Conservation (phyloP, 2,797 vertebrate species). For the Manis javanica region DNA sequence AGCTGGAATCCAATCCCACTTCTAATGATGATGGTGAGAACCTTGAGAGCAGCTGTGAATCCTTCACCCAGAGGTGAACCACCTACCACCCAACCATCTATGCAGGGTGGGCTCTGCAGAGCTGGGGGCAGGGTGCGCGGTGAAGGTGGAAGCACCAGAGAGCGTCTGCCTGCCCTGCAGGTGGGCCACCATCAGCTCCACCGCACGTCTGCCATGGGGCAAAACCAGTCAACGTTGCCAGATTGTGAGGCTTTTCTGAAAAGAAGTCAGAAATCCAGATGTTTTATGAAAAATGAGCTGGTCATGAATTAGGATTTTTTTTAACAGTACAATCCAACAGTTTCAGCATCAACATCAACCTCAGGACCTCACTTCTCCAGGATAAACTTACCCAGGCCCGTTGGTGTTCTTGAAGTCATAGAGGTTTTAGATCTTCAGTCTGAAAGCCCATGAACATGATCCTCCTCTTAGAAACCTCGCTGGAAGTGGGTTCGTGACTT, state of each 20-base stretch:
- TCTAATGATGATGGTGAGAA: not conserved
- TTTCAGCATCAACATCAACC: not conserved
- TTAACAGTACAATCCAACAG: not conserved
- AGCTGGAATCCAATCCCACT: not conserved
- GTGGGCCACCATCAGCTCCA: not conserved
- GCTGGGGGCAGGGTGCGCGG: fast-evolving
- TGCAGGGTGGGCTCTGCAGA: not conserved
- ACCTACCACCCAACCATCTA: not conserved
- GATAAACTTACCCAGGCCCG: not conserved
- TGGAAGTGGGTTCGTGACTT: not conserved
- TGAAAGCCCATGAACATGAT: not conserved
- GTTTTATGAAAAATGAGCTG: not conserved
- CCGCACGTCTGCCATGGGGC: too few relatives aligned
- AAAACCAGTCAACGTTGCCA: not conserved
- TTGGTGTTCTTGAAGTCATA: not conserved
- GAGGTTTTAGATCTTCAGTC: not conserved
- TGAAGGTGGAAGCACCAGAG: not conserved
- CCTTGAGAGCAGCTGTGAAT: not conserved
- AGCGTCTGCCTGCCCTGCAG: not conserved
- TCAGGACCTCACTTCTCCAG: not conserved
- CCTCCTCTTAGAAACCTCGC: not conserved
- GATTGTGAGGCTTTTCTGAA: not conserved
- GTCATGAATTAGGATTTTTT: not conserved
- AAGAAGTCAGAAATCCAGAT: not conserved
- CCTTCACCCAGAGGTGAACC: not conserved